Evolutionary conservation across 2,113 vertebrate species (phyloP).

Genomic region (Dromas ardeola): DNA sequence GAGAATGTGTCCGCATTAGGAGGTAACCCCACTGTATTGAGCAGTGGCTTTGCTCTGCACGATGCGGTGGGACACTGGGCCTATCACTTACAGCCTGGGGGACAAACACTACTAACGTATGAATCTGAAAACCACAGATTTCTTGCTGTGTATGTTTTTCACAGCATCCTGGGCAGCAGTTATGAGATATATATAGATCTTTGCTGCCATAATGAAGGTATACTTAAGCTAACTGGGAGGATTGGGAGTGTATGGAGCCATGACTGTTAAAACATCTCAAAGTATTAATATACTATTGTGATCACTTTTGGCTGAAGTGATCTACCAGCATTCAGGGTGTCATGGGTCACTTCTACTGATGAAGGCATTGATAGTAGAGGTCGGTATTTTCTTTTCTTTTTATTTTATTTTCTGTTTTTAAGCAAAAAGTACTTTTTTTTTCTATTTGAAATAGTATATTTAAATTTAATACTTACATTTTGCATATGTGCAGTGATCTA

Average conservation of each 20-base stretch:
- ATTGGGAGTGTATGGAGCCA: neutral
- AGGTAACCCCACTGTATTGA: neutral
- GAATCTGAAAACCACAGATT: neutral
- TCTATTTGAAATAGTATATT: neutral
- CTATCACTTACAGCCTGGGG: neutral
- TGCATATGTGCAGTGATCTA: neutral
- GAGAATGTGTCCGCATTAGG: neutral
- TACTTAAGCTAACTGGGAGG: neutral
- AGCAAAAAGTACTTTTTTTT: neutral
- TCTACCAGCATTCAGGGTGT: neutral
- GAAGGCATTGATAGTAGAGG: neutral
- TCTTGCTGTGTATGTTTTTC: neutral
- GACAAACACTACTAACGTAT: accelerated
- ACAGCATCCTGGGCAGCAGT: neutral
- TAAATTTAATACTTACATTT: neutral
- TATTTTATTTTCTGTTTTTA: neutral
- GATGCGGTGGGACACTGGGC: accelerated
- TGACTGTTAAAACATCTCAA: neutral
- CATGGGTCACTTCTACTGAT: neutral
- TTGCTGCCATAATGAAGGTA: neutral
- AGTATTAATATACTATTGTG: neutral
- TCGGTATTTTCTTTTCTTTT: neutral
- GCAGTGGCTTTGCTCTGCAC: neutral
- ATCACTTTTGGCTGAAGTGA: neutral
- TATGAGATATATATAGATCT: neutral